These are phyloP conservation scores for Eolophus roseicapilla DNA, from an alignment of 2,113 vertebrate species.

Conservation along the genomic window DNA sequence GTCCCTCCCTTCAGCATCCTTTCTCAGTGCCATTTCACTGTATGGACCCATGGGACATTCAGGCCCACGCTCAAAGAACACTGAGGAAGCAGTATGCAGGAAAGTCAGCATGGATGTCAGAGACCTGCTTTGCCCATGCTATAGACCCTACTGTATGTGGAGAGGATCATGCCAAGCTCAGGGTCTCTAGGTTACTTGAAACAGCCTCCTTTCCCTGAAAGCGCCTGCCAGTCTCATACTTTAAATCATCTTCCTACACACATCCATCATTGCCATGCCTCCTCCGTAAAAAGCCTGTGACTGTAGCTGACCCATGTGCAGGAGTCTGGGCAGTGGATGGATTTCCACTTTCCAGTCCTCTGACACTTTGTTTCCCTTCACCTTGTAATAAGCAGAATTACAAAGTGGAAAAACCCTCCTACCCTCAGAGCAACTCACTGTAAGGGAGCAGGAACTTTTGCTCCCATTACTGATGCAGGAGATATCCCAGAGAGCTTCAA, in stretches of 20 bases:
- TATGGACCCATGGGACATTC: not conserved
- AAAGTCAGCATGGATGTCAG: not conserved
- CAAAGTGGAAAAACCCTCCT: not conserved
- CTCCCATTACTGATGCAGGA: not conserved
- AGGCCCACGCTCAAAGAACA: not conserved
- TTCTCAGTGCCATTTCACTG: not conserved
- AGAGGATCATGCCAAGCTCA: not conserved
- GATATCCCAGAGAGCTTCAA: not conserved
- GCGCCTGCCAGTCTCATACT: not conserved
- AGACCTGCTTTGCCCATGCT: not conserved
- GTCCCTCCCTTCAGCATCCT: not conserved
- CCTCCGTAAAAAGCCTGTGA: not conserved
- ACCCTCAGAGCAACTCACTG: not conserved
- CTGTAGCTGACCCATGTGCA: not conserved
- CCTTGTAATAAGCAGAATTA: not conserved
- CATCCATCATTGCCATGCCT: too few relatives aligned
- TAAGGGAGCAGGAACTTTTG: not conserved
- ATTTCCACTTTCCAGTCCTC: not conserved
- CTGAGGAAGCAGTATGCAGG: not conserved
- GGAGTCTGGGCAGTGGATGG: not conserved
- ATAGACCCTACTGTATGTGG: not conserved
- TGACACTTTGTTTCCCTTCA: not conserved
- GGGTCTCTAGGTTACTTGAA: not conserved
- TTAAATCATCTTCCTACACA: not conserved
- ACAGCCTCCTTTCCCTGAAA: not conserved